Evolutionary conservation across 37 sponge, comb jelly and placozoan genomes (phyloP), one percentile per base, ranked within the genome.

Genomic region (Amphimedon queenslandica): DNA sequence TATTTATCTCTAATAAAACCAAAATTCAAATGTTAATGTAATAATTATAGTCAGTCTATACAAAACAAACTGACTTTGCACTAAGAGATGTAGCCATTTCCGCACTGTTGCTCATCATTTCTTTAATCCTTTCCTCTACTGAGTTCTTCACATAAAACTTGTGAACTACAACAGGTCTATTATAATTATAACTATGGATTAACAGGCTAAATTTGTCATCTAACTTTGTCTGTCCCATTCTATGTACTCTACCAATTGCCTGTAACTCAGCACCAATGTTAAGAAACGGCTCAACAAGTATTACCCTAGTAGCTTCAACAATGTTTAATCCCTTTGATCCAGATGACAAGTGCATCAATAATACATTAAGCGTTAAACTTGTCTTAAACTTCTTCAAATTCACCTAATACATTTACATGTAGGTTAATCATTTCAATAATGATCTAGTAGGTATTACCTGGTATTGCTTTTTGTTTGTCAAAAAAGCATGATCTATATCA

Each of bases 311-410:
- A n/a, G 94, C 94, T 51, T 93, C 94, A 0, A 74, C 63, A 37
- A 93, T 82, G 71, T 93, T 93, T 36, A 93, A 69, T 20, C 94
- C 94, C 67, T 90, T 93, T 21, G 91, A 71, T 23, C 91, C 94
- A 6, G 90, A 76, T 16, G 82, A 77, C 37, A 86, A 67, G 3
- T 83, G 94, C 2, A 93, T 55, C 2, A 89, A 71, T 5, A 85
- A 74, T 3, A 89, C 90, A n/a, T 75, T 82, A 47, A 90, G 42
- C 25, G 58, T 25, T 0, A 61, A 13, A 10, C 64, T 57, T 23
- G 57, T 67, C 66, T 90, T 89, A 70, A 93, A 93, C 16, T 27
- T 57, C 8, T 73, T 55, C 0, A 93, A 66, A 33, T 67, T 67
- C 28, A 63, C 23, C 80, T 78, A 34, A 47, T 18, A 47, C 13